Base-by-base conservation (phyloP, 2,113 vertebrate species). In the Gnathonemus longibarbis region DNA sequence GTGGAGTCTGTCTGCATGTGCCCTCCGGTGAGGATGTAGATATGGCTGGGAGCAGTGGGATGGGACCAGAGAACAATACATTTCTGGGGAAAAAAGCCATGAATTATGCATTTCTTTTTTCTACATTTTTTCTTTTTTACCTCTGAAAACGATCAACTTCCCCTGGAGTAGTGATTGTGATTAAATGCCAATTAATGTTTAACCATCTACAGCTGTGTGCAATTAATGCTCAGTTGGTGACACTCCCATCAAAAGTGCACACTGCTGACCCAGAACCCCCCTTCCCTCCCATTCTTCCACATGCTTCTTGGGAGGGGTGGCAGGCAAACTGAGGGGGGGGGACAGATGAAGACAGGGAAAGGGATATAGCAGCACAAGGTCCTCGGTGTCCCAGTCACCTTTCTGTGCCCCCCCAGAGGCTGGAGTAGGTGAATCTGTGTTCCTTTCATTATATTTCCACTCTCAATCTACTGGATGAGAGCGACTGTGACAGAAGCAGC, bases 121-220 rank as follows among this genome's bases (percentile, higher is more conserved):
- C 15, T 39, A 27, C 52, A 53, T 31, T 56, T 56, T 56, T 52
- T 52, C 27, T 56, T 56, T 56, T 87, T 87, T 56, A 17, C 21
- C 35, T 0, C 8, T 52, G 9, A 62, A 88, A 88, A 42, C 1
- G 31, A 87, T 56, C 53, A 56, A 19, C 87, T 66, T 53, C 56
- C 52, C 87, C 87, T 45, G 87, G 87, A 45, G 53, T 17, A 66
- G 52, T 24, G 39, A 88, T 27, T 42, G 27, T 88, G 87, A 58
- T 88, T 88, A 88, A 88, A 42, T 66, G 35, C n/a, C 87, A 62
- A 62, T 88, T 88, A 88, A 88, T 88, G 87, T 46, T 88, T 88
- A 88, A 88, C 56, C 87, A 45, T 62, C 35, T 88, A 66, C 87
- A 88, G 56, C 87, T 88, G 87, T 58, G 87, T 46, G 49, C 87